Percentiles rank a stretch among this genome's conserved stretches.
These are phyloP conservation scores for Saccostrea echinata DNA, from an alignment of 1,140 invertebrate genomes.

Conservation along the genomic window DNA sequence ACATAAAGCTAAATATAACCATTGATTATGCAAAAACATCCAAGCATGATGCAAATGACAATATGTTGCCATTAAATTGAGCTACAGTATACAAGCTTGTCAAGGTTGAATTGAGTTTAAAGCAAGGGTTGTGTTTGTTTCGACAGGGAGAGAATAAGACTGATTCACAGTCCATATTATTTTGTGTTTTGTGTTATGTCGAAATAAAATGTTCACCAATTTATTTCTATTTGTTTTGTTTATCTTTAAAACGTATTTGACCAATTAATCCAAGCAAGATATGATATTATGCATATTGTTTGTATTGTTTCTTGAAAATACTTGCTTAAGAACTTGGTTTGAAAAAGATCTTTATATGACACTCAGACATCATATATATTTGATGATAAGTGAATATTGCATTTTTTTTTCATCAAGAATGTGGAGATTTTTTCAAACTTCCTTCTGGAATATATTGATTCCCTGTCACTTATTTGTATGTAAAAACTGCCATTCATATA, in stretches of 20 bases:
- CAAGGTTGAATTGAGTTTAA: slow-evolving; percentile 10
- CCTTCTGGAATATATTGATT: too few relatives aligned
- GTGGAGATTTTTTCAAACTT: too few relatives aligned
- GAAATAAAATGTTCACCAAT: slow-evolving; percentile 35
- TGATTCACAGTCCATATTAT: slow-evolving; percentile 34
- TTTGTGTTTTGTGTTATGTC: slow-evolving; percentile 39
- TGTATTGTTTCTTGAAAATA: too few relatives aligned
- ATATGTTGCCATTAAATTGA: not conserved
- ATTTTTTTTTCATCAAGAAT: too few relatives aligned
- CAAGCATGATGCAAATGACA: not conserved
- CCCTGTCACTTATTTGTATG: too few relatives aligned
- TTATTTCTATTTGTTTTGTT: not conserved
- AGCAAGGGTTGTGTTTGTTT: slow-evolving; percentile 21
- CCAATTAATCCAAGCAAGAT: too few relatives aligned
- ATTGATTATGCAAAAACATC: not conserved
- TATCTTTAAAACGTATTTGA: not conserved
- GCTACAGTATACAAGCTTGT: not conserved
- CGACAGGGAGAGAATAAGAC: slow-evolving; percentile 1
- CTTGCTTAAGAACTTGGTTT: too few relatives aligned
- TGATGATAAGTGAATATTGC: too few relatives aligned
- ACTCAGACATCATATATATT: too few relatives aligned
- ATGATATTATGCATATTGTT: too few relatives aligned
- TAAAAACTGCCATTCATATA: too few relatives aligned
- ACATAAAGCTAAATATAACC: slow-evolving; percentile 7
- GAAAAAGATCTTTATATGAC: too few relatives aligned